Conservation (phyloP, 2,888 invertebrate genomes). For the Nemotelus pantherinus region DNA sequence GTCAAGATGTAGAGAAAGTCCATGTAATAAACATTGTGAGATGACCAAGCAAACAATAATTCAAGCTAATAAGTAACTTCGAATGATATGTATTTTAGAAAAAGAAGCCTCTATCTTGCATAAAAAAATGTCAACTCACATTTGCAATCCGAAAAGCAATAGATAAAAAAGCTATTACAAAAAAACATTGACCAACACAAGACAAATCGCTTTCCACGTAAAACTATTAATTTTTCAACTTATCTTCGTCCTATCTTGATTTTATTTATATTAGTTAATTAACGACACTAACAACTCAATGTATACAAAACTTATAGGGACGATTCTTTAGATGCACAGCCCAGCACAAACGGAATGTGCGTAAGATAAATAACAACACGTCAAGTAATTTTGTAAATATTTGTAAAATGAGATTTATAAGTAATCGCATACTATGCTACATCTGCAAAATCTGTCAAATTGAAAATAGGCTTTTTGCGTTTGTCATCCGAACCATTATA, state of each 20-base stretch:
- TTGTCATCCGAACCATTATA: too few species aligned
- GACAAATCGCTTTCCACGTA: background rate
- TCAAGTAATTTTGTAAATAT: constrained; percentile 43
- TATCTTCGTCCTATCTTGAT: constrained; percentile 7
- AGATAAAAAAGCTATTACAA: too few species aligned
- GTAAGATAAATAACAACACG: constrained; percentile 46
- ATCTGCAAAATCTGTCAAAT: background rate
- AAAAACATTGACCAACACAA: too few species aligned
- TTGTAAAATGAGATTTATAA: constrained; percentile 20
- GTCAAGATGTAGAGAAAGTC: background rate
- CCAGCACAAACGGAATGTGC: constrained; percentile 53
- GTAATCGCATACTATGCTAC: background rate
- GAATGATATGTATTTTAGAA: too few species aligned
- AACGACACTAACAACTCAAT: constrained; percentile 47
- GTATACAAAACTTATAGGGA: constrained; percentile 55
- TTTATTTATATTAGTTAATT: constrained; percentile 50
- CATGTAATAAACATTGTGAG: too few species aligned
- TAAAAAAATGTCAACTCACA: too few species aligned
- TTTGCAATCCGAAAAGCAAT: too few species aligned
- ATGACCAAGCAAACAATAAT: too few species aligned
- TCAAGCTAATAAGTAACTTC: too few species aligned
- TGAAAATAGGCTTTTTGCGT: too few species aligned
- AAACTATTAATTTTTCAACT: constrained; percentile 48
- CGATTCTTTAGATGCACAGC: constrained; percentile 45
- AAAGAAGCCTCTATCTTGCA: too few species aligned